Base-by-base conservation (phyloP, 1,140 invertebrate genomes). In the Brachionus rubens region DNA sequence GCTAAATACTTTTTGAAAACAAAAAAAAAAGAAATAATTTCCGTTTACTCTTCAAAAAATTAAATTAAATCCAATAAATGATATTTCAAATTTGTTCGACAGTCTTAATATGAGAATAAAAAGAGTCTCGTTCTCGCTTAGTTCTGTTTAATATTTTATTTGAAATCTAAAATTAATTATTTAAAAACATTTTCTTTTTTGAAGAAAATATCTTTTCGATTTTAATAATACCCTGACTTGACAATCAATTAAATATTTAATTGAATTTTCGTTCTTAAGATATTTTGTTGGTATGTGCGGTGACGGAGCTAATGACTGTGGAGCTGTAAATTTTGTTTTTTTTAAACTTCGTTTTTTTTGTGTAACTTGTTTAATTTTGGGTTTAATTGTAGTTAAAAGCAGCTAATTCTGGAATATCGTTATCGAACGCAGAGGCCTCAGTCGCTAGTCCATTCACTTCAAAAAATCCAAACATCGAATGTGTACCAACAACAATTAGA, bases 371-470 rank as follows among this genome's bases (percentile, higher is more conserved):
- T 14, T n/a, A n/a, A n/a, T n/a, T n/a, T n/a, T n/a, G n/a, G n/a
- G n/a, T n/a, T n/a, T n/a, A n/a, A 24, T 65, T 14, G 12, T 14
- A 65, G 59, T 19, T 72, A 40, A 72, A 72, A 72, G 68, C 68
- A 3, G 94, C 95, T 0, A 92, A 98, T 82, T 91, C 92, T 2
- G 96, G 96, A 30, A 91, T 99, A 77, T 97, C 94, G 0, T 86
- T 99, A 7, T 97, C 94, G 0, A 93, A 98, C 82, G 90, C 93
- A 0, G 96, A 99, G 86, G 93, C 94, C 0, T 90, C 91, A 77
- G 95, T 98, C 6, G 96, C 96, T 0, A 93, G 94, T 41, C 95
- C 96, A 6, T 98, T 99, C 82, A 99, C 96, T 0, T 94, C 94
- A 0, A 89, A 90, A 40, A 76, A 65, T 41, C 52, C 40, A 21